phyloP scores from a whole-genome alignment of 2,797 vertebrate genomes.

The Semaprochilodus insignis region DNA sequence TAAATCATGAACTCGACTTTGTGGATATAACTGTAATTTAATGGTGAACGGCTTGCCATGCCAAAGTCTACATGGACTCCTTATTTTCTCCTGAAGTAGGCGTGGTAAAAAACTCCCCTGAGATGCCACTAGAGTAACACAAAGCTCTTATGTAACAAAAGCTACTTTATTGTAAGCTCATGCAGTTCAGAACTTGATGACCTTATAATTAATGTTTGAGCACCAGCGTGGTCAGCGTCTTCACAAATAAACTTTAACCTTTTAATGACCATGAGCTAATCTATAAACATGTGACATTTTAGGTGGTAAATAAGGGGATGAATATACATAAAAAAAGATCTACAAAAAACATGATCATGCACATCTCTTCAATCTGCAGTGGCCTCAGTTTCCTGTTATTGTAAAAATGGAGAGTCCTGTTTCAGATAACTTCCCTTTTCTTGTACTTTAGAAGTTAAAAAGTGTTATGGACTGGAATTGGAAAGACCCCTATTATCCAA shows the following conservation, averaged over 20 bases:
- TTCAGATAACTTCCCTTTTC: conserved; percentile 39
- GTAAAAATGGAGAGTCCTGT: conserved; percentile 14
- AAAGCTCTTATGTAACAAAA: conserved; percentile 38
- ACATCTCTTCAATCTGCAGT: neutral
- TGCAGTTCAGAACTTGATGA: conserved; percentile 17
- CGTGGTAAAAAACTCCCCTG: conserved; percentile 12
- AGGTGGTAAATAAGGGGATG: neutral
- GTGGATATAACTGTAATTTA: conserved; percentile 9
- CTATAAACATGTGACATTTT: neutral
- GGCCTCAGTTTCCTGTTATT: conserved; percentile 30
- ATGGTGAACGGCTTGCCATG: neutral
- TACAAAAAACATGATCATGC: neutral
- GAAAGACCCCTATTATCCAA: neutral
- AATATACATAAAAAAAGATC: neutral
- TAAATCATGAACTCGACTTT: conserved; percentile 26
- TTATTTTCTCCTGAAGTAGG: conserved; percentile 9
- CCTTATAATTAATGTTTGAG: conserved; percentile 33
- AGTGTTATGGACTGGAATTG: neutral
- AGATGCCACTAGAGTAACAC: conserved; percentile 20
- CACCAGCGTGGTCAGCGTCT: conserved; percentile 18
- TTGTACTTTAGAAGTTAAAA: conserved; percentile 16
- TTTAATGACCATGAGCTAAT: neutral
- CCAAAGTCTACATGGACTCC: neutral
- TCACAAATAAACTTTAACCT: conserved; percentile 7
- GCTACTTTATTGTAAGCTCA: conserved; percentile 32